Evolutionary conservation across 2,797 vertebrate genomes (phyloP).

Genomic region (Bovichtus variegatus): DNA sequence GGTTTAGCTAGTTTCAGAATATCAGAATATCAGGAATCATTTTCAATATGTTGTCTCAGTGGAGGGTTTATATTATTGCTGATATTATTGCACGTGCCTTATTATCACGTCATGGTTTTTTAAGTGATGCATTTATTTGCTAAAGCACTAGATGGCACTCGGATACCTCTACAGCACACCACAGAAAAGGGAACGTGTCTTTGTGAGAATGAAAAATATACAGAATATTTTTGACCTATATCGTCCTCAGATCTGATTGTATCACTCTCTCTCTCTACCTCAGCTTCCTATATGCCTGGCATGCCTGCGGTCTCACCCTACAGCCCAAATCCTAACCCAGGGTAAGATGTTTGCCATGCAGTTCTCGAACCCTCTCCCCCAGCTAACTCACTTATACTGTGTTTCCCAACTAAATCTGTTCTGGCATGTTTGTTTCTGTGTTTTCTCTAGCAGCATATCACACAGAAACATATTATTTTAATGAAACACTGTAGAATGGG

Average conservation of each 20-base stretch:
- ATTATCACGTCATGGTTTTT: not conserved
- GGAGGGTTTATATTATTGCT: not conserved
- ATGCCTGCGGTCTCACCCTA: conserved; percentile 92
- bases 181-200: not conserved
- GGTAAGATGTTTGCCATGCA: conserved; percentile 83
- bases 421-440: conserved; percentile 10
- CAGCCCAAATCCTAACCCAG: conserved; percentile 90
- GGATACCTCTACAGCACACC: not conserved
- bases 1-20: not conserved
- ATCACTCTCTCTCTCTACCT: conserved; percentile 42
- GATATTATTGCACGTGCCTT: not conserved
- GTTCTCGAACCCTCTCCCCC: not conserved
- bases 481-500: not conserved
- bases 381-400: not conserved
- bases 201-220: not conserved
- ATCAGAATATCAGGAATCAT: not conserved
- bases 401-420: conserved; percentile 8
- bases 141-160: conserved; percentile 77
- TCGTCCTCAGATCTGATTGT: conserved; percentile 23
- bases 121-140: conserved; percentile 33
- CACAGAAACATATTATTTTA: not conserved
- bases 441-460: not conserved
- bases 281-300: conserved; percentile 96
- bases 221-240: not conserved
- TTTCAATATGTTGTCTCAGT: not conserved